Base-by-base conservation (phyloP, 2,888 invertebrate genomes). In the Tenthredo livida region DNA sequence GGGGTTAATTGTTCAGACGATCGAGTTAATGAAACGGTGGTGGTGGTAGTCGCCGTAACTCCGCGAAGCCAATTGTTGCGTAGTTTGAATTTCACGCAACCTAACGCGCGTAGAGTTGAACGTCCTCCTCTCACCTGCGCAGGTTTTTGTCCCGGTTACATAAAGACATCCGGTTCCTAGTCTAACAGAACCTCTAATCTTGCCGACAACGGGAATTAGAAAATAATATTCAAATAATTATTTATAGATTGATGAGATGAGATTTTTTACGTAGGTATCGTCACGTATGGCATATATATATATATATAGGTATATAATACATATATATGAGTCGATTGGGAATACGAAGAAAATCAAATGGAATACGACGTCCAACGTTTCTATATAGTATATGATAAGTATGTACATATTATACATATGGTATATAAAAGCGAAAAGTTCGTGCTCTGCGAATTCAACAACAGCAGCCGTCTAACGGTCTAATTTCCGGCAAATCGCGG, bases 41-140 rank as follows among this genome's bases (percentile, higher is more conserved):
- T 15, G 47, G 50, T 50, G 17, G 50, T 50, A n/a, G 50, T 6
- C 61, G 21, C 6, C 17, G 33, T 33, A 12, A 67, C 67, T 67
- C 67, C 33, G 67, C 67, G 33, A 67, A 33, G 67, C 33, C 67
- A 67, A 67, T 67, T 67, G 67, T 47, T 43, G 85, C 78, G 85
- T 70, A 77, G 67, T 82, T 78, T 70, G 82, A 82, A 78, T 80
- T 85, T 80, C 70, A 85, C 80, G 70, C 85, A 85, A 54, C 85
- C 65, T 72, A 85, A 78, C 82, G 82, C 65, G 67, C 67, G 40
- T 58, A 80, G 85, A 85, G 85, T 85, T 85, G 85, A 85, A 85
- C 80, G 85, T 85, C 85, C 85, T 85, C 78, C 85, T 78, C 85
- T 85, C 85, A 85, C 85, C 85, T 85, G 85, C 85, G 85, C 85